phyloP scores from a whole-genome alignment of 2,888 invertebrate species.

The Fragum sueziense region DNA sequence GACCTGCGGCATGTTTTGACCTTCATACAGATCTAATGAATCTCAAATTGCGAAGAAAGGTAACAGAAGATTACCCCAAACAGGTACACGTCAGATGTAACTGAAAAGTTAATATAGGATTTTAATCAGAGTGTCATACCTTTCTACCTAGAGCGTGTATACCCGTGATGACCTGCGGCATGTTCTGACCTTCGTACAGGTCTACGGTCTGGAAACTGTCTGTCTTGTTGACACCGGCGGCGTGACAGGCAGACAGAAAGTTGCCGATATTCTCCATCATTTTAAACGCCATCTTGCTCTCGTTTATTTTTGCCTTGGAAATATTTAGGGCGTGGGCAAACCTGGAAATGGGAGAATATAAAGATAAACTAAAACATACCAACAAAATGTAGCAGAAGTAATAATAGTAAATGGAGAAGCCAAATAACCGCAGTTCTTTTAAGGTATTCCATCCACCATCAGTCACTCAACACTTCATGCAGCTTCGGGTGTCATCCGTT shows the following conservation, averaged over 20 bases:
- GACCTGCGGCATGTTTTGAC: conserved; percentile 97
- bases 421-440: not conserved
- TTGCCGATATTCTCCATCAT: conserved; percentile 95
- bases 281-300: conserved; percentile 87
- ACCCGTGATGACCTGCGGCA: conserved; percentile 97
- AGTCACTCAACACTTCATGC: too few relatives aligned
- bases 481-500: too few relatives aligned
- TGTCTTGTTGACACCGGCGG: conserved; percentile 92
- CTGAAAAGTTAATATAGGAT: too few relatives aligned
- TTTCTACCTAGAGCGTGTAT: conserved; percentile 92
- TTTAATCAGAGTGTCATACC: too few relatives aligned
- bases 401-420: not conserved
- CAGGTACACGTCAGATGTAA: too few relatives aligned
- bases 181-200: conserved; percentile 97
- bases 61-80: too few relatives aligned
- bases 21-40: conserved; percentile 99
- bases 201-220: conserved; percentile 99
- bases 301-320: conserved; percentile 9
- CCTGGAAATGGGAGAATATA: not conserved
- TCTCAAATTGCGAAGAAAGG: too few relatives aligned
- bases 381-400: not conserved
- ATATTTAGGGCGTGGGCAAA: not conserved
- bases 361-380: not conserved
- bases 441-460: not conserved
- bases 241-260: conserved; percentile 93